A percentile compares a stretch with the other conserved stretches of the same genome.
Evolutionary conservation across 2,888 invertebrate species (phyloP).

Genomic region (Sinohyriopsis cumingii): DNA sequence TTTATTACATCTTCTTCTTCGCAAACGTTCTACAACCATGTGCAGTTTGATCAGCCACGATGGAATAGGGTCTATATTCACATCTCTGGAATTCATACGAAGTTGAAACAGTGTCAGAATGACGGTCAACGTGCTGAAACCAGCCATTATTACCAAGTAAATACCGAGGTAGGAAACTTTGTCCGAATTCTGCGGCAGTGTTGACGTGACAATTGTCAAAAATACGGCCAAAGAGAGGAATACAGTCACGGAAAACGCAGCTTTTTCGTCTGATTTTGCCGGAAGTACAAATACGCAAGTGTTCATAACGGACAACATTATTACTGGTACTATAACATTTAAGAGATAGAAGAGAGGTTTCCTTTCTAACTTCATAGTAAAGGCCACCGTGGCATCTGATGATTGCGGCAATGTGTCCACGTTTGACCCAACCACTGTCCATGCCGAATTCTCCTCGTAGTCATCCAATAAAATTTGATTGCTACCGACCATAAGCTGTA

Average conservation of each 20-base stretch:
- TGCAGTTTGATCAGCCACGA: too few relatives aligned
- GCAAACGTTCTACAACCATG: too few relatives aligned
- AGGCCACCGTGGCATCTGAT: constrained; percentile 15
- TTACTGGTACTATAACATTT: constrained; percentile 19
- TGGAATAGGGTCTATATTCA: too few relatives aligned
- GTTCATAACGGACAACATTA: constrained; percentile 21
- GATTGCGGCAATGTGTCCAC: not conserved
- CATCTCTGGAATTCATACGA: constrained; percentile 3
- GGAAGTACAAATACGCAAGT: constrained; percentile 25
- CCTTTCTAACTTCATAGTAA: constrained; percentile 17
- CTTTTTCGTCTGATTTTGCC: constrained; percentile 23
- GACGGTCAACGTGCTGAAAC: constrained; percentile 17
- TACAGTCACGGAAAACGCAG: constrained; percentile 26
- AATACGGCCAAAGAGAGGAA: constrained; percentile 32
- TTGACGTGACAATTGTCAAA: constrained; percentile 21
- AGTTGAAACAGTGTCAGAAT: constrained; percentile 13
- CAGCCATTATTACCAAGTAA: constrained; percentile 23
- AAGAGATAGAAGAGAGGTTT: constrained; percentile 24
- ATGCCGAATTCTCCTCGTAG: constrained; percentile 20
- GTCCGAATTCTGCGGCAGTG: constrained; percentile 26
- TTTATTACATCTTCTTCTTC: too few relatives aligned
- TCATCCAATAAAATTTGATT: constrained; percentile 15
- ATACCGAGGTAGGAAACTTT: constrained; percentile 18
- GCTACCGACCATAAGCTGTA: constrained; percentile 13
- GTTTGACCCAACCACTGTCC: constrained; percentile 15